Evolutionary conservation across 2,888 invertebrate species (phyloP), one percentile per base, ranked within the genome.

Genomic region (Chymomyza caudatula): DNA sequence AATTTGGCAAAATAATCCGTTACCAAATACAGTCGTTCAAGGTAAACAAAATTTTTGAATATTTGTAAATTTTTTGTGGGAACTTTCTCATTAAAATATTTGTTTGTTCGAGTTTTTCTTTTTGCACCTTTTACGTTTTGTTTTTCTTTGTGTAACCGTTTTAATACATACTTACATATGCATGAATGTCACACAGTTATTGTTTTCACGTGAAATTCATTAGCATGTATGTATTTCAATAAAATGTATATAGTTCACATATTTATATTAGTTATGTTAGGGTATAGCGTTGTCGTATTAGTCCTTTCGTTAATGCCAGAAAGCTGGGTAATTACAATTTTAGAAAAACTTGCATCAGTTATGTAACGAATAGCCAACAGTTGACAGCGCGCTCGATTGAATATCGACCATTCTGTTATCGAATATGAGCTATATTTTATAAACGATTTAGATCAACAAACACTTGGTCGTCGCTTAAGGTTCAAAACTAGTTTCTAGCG

Each of bases 21-120:
- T 22, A 56, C 15, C 37, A 63, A 63, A 47, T 63, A 65, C 71
- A 85, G 85, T 85, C 85, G 76, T 87, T 85, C 76, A 87, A 85
- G 85, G 85, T 85, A 85, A 85, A 71, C 63, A 60, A 60, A 59
- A 58, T 29, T 42, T 29, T 11, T 52, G 29, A 6, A 25, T n/a
- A 37, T 22, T 2, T 42, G 29, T 47, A 17, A 17, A 47, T 13
- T 47, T 13, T 47, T 17, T 17, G 15, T 5, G 44, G 11, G 3
- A 15, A 47, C 4, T 8, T 15, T 15, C 17, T 17, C 44, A 17
- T 47, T 15, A 47, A 1, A 5, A 15, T 44, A 8, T 29, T 44
- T 4, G n/a, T 17, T 6, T 47, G 11, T 47, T 47, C 11, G 22
- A 51, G 20, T 51, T 49, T 49, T 51, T 19, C 20, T 57, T 42